Evolutionary conservation across 1,140 invertebrate species (phyloP), one percentile per base, ranked within the genome.

Genomic region (Aphelenchoides besseyi): DNA sequence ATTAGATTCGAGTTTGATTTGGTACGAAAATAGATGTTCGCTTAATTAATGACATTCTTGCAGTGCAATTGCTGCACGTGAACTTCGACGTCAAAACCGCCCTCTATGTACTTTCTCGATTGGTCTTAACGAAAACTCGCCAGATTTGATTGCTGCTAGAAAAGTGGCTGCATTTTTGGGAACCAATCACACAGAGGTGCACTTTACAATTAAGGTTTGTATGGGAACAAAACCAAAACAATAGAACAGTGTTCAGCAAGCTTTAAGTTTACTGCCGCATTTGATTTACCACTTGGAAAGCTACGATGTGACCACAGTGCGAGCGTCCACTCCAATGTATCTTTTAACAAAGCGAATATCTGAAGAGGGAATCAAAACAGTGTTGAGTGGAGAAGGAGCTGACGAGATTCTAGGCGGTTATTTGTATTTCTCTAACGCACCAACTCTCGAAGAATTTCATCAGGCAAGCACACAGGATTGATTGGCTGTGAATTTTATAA

Each of bases 361-460:
- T n/a, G 67, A 82, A 23, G 29, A 77, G 41, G 82, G 82, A 18
- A 79, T 83, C 69, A 83, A 83, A 71, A 77, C 79, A 2, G 83
- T 85, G 5, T 74, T 83, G 2, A 85, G 83, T 1, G 82, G 82
- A 33, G 82, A 83, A 61, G 82, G 82, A 35, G 76, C 82, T 57
- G 82, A 83, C 66, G 82, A 83, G 64, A 83, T 83, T 59, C 84
- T 83, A 66, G 82, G 82, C 16, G 83, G 83, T 62, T 83, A 83
- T 71, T 71, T 85, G 41, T 83, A 83, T 68, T 83, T 83, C 69
- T 81, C 85, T 57, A 85, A 83, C 69, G 82, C 82, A 5, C 82
- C 82, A 2, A 77, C 64, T 41, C 70, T 79, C 36, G 81, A 78
- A 52, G 82, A 83, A 36, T 83, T 83, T 70, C 82, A 84, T 33